A percentile compares a stretch with the other conserved stretches of the same genome.
Evolutionary conservation across 2,113 vertebrate species (phyloP).

Genomic region (Microcebus lehilahytsara): DNA sequence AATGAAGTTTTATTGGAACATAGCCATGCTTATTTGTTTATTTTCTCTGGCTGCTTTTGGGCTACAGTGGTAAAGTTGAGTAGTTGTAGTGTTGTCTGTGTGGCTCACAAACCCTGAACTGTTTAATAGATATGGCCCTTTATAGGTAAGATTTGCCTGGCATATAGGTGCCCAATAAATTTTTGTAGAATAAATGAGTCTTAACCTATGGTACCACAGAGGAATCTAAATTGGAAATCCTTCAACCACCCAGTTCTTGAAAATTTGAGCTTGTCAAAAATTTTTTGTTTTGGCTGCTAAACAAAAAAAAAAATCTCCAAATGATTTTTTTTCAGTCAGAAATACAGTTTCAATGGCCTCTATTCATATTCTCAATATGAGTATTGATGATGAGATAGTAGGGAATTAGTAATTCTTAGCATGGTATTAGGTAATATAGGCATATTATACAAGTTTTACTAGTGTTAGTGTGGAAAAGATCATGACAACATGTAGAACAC

Average conservation of each 20-base stretch:
- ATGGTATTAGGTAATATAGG: slow-evolving; percentile 30
- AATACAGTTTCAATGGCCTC: slow-evolving; percentile 5
- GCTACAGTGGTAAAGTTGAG: not conserved
- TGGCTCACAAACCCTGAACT: slow-evolving; percentile 48
- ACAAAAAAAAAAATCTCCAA: not conserved
- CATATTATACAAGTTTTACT: slow-evolving; percentile 2
- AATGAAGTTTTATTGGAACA: slow-evolving; percentile 30
- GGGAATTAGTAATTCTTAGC: slow-evolving; percentile 17
- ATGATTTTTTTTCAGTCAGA: slow-evolving; percentile 7
- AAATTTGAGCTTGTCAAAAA: slow-evolving; percentile 39
- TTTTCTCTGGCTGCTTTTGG: slow-evolving; percentile 49
- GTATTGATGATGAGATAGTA: slow-evolving; percentile 3
- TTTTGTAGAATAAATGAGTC: slow-evolving; percentile 58
- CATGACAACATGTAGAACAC: not conserved
- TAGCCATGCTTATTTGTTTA: not conserved
- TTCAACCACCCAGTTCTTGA: slow-evolving; percentile 42
- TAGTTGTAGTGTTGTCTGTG: slow-evolving; percentile 32
- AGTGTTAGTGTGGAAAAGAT: slow-evolving; percentile 27
- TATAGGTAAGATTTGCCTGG: slow-evolving; percentile 28
- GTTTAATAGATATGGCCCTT: not conserved
- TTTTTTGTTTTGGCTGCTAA: not conserved
- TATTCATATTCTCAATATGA: slow-evolving; percentile 3
- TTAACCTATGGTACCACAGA: slow-evolving; percentile 24
- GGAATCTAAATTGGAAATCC: slow-evolving; percentile 39
- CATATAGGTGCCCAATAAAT: slow-evolving; percentile 26